These are phyloP conservation scores for Eupristina koningsbergeri DNA, from an alignment of 1,140 invertebrate species.

Conservation along the genomic window DNA sequence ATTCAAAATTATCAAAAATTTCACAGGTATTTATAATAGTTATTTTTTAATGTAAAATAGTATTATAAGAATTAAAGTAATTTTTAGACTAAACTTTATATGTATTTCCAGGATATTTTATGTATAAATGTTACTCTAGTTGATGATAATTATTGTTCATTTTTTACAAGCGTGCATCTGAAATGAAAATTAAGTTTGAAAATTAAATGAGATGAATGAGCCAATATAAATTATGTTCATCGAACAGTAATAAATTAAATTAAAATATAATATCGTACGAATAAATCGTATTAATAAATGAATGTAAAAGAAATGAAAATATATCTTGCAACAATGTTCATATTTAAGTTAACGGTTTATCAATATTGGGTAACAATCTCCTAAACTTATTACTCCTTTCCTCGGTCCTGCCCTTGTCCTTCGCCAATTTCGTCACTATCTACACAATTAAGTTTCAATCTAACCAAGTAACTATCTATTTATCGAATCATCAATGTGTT, in stretches of 20 bases:
- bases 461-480: too few relatives aligned
- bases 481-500: too few relatives aligned
- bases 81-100: neutral
- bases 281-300: neutral
- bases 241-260: neutral
- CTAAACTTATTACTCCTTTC: too few relatives aligned
- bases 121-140: neutral
- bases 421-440: too few relatives aligned
- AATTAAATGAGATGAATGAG: too few relatives aligned
- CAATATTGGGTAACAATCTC: slow-evolving; percentile 16
- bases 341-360: slow-evolving; percentile 41
- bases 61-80: neutral
- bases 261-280: neutral
- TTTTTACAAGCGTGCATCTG: neutral
- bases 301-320: slow-evolving; percentile 18
- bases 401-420: too few relatives aligned
- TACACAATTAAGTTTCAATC: too few relatives aligned
- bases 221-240: neutral
- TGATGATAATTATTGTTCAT: neutral
- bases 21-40: too few relatives aligned
- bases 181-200: neutral
- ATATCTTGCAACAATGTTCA: neutral
- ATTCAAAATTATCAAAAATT: neutral
- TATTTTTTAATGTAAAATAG: neutral
- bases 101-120: neutral